Percentiles rank a stretch among this genome's conserved stretches.
phyloP scores from a whole-genome alignment of 2,797 vertebrate genomes.

The Threskiornis aethiopicus region DNA sequence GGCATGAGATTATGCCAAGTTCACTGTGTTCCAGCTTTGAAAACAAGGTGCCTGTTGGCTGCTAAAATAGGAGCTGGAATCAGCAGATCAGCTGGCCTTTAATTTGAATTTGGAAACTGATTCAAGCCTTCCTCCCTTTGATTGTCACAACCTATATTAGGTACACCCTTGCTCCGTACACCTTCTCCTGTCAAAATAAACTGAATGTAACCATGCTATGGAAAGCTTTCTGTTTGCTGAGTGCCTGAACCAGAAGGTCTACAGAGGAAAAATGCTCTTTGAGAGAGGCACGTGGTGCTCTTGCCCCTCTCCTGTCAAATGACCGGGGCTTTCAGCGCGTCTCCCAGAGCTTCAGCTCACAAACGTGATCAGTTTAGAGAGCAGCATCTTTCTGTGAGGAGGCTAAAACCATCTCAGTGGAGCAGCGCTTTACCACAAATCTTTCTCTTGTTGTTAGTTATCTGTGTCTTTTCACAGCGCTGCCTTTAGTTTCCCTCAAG shows the following conservation, averaged over 20 bases:
- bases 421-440: background rate
- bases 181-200: background rate
- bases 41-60: background rate
- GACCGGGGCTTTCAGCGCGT: background rate
- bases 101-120: background rate
- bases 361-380: background rate
- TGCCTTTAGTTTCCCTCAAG: background rate
- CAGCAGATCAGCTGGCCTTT: background rate
- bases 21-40: background rate
- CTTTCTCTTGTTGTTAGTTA: background rate
- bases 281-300: background rate
- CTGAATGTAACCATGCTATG: background rate
- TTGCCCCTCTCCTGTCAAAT: background rate
- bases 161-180: background rate
- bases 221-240: background rate
- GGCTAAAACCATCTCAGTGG: background rate
- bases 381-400: background rate
- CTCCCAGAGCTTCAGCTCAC: background rate
- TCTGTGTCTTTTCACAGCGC: background rate
- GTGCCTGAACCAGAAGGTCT: background rate
- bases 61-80: background rate
- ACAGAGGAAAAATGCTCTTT: background rate
- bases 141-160: background rate
- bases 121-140: background rate
- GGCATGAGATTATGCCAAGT: background rate